phyloP scores from a whole-genome alignment of 1,140 invertebrate species.

The Platyscapa corneri region DNA sequence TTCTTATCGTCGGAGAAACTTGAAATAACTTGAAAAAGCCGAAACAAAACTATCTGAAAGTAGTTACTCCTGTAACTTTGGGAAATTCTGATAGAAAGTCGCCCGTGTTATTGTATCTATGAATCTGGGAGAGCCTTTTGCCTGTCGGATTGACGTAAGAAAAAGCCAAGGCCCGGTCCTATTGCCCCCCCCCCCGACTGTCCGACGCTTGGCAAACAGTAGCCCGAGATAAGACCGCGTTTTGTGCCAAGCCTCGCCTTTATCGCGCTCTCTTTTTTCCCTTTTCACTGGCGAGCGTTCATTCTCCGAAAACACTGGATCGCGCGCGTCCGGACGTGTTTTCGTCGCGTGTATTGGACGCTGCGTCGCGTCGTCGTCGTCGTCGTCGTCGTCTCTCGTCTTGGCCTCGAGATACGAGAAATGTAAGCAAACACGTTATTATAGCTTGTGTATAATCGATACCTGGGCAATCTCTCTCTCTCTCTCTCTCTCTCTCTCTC shows the following conservation, averaged over 20 bases:
- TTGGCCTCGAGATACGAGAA: background rate
- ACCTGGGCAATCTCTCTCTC: background rate
- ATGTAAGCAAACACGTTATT: slow-evolving; percentile 16
- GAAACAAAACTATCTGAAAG: background rate
- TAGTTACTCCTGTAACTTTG: background rate
- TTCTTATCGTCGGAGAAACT: too few relatives aligned
- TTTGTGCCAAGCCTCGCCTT: background rate
- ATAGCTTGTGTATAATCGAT: slow-evolving; percentile 11
- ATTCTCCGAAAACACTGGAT: background rate
- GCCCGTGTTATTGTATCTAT: too few relatives aligned
- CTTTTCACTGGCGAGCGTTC: too few relatives aligned
- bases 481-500: background rate
- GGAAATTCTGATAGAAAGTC: background rate
- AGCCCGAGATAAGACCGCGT: slow-evolving; percentile 3
- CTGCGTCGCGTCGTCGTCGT: slow-evolving; percentile 6
- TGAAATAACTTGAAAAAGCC: background rate
- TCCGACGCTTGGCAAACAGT: slow-evolving; percentile 3
- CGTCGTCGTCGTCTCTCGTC: too few relatives aligned
- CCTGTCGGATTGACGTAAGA: background rate
- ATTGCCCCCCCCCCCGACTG: background rate
- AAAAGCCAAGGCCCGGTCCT: background rate
- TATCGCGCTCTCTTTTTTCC: background rate
- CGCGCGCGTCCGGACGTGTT: background rate
- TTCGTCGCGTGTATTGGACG: slow-evolving; percentile 1
- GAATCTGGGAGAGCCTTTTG: background rate